phyloP scores from a whole-genome alignment of 2,888 invertebrate species.

The Drosophila helvetica region DNA sequence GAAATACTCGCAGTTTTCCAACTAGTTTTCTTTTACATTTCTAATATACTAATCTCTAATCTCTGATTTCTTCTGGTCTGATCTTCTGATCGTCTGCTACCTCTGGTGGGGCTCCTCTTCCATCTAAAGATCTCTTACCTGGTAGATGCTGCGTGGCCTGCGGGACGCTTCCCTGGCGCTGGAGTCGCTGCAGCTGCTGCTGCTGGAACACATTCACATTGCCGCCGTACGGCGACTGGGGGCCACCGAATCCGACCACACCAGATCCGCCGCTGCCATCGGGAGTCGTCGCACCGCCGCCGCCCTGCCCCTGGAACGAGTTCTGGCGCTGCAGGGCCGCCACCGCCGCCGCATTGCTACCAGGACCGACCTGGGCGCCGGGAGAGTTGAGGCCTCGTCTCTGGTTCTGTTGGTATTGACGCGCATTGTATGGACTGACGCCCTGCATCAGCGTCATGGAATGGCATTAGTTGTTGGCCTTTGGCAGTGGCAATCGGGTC shows the following conservation, averaged over 20 bases:
- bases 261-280: conserved; percentile 62
- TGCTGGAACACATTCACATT: conserved; percentile 80
- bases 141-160: conserved; percentile 84
- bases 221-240: conserved; percentile 80
- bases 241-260: conserved; percentile 71
- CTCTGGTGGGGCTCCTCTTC: not conserved
- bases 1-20: not conserved
- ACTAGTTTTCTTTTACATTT: not conserved
- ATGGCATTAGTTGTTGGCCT: conserved; percentile 44
- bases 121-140: conserved; percentile 71
- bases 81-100: not conserved
- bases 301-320: conserved; percentile 79
- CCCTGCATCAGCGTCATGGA: conserved; percentile 62
- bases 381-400: conserved; percentile 83
- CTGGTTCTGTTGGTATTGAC: conserved; percentile 81
- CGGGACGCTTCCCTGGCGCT: conserved; percentile 83
- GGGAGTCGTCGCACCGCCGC: conserved; percentile 53
- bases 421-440: conserved; percentile 80
- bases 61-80: not conserved
- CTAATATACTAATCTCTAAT: not conserved
- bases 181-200: conserved; percentile 82
- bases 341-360: conserved; percentile 50
- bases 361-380: conserved; percentile 68
- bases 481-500: not conserved
- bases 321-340: conserved; percentile 82